phyloP scores from a whole-genome alignment of 2,888 invertebrate genomes.

The Scrobipalpa atriplicella region DNA sequence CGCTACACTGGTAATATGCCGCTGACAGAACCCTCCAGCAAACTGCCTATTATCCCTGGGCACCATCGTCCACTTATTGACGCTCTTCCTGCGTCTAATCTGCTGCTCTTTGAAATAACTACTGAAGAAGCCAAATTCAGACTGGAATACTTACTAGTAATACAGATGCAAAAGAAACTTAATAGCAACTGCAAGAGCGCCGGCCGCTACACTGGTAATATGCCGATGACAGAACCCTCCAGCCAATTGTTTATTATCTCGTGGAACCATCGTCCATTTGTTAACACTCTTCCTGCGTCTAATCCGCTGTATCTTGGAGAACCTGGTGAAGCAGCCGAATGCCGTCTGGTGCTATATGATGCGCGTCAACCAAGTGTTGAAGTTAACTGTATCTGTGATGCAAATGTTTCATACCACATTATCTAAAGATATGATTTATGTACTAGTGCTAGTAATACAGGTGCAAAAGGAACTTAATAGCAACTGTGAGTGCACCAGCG shows the following conservation, averaged over 20 bases:
- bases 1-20: not conserved
- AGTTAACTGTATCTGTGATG: too few relatives aligned
- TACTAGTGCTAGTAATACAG: not conserved
- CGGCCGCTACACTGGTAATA: not conserved
- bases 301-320: not conserved
- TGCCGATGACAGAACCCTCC: not conserved
- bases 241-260: not conserved
- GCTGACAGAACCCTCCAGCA: not conserved
- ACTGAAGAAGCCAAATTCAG: not conserved
- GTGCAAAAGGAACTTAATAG: not conserved
- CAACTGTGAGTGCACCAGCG: not conserved
- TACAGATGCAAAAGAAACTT: not conserved
- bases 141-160: too few relatives aligned
- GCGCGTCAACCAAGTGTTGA: not conserved
- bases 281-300: not conserved
- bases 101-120: not conserved
- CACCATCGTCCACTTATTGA: not conserved
- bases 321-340: not conserved
- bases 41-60: not conserved
- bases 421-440: too few relatives aligned
- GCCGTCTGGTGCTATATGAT: not conserved
- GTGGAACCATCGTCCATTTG: not conserved
- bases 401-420: too few relatives aligned
- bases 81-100: not conserved
- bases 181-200: not conserved